These are phyloP conservation scores for Coptodon bakossiorum DNA, from an alignment of 2,113 vertebrate genomes.

Conservation along the genomic window DNA sequence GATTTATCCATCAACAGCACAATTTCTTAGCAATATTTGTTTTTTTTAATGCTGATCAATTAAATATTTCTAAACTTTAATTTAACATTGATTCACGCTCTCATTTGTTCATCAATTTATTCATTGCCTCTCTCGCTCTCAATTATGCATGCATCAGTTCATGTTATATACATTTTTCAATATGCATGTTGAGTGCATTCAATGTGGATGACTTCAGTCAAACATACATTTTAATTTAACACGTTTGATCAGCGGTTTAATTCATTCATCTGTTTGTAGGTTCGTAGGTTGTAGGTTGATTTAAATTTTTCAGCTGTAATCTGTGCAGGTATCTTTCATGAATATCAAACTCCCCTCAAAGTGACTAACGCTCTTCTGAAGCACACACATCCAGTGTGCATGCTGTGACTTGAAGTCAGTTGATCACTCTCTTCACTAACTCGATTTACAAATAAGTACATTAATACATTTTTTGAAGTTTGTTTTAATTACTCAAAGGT, in stretches of 20 bases:
- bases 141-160: background rate
- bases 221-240: slow-evolving; percentile 46
- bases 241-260: slow-evolving; percentile 47
- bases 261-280: slow-evolving; percentile 31
- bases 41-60: background rate
- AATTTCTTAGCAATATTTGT: background rate
- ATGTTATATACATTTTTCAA: background rate
- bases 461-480: background rate
- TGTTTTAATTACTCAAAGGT: background rate
- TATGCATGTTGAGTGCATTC: background rate
- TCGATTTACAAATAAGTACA: background rate
- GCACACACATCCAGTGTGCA: background rate
- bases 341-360: slow-evolving; percentile 43
- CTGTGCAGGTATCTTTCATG: slow-evolving; percentile 45
- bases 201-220: slow-evolving; percentile 25
- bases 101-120: slow-evolving; percentile 15
- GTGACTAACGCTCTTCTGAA: slow-evolving; percentile 11
- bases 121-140: background rate
- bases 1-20: background rate
- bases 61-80: background rate
- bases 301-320: slow-evolving; percentile 45
- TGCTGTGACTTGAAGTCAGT: background rate
- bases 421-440: background rate
- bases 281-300: background rate
- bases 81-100: background rate